Conservation (phyloP, 2,113 vertebrate species). For the Seriola rivoliana region DNA sequence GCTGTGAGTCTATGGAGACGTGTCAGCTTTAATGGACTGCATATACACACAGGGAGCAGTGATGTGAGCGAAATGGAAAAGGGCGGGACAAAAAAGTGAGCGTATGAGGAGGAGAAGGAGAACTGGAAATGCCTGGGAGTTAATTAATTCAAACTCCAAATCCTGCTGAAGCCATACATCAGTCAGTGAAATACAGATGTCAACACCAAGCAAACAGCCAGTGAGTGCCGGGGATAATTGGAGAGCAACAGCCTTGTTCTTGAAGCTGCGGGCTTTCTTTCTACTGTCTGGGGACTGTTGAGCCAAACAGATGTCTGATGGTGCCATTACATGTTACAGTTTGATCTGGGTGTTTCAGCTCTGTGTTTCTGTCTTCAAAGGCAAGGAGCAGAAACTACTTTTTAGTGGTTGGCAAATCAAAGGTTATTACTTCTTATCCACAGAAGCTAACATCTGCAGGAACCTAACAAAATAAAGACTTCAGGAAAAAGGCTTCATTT, state of each 20-base stretch:
- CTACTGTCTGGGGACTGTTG: neutral
- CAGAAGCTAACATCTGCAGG: neutral
- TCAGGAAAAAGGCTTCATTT: too few species aligned
- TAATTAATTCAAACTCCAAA: slow-evolving; percentile 6
- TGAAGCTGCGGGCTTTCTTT: neutral
- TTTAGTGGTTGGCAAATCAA: neutral
- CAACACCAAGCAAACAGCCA: slow-evolving; percentile 2
- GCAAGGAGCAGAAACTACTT: neutral
- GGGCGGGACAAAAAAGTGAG: too few species aligned
- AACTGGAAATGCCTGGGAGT: neutral
- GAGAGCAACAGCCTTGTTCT: neutral
- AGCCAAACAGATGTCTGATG: neutral
- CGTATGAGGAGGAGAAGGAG: neutral
- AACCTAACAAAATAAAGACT: neutral
- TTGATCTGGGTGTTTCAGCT: neutral
- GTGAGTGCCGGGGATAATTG: neutral
- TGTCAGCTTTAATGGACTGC: slow-evolving; percentile 34
- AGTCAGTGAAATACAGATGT: neutral
- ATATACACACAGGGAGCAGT: slow-evolving; percentile 26
- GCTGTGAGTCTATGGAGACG: slow-evolving; percentile 17
- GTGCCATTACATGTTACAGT: neutral
- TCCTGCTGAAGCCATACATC: neutral
- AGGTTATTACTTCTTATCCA: slow-evolving; percentile 8
- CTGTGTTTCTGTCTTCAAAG: neutral
- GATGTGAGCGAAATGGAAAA: neutral